Evolutionary conservation across 2,113 vertebrate genomes (phyloP), one percentile per base, ranked within the genome.

Genomic region (Falco punctatus): DNA sequence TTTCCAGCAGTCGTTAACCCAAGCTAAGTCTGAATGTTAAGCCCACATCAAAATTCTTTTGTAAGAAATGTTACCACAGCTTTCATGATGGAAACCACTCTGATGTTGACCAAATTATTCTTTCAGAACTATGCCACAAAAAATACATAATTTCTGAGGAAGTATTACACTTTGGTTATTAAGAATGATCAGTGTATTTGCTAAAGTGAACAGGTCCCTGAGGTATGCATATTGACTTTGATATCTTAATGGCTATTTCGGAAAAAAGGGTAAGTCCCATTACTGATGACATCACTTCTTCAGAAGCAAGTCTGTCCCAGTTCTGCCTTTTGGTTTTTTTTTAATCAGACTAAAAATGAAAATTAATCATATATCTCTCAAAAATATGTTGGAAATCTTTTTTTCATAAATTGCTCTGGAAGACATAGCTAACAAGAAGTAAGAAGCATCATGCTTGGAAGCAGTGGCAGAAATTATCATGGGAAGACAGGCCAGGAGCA

Each of bases 141-240:
- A 55, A 49, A 27, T 7, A 35, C 1, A 18, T 17, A 52, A n/a
- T 82, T 78, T 51, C 17, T 48, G 18, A 58, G 13, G 38, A 62
- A 80, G 38, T 52, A 69, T 20, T 80, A 5, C 7, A 33, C 15
- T 71, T 14, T 33, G 19, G 8, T 81, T 7, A 24, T 49, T 32
- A 81, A 66, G 64, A 58, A 72, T 28, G 9, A 44, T 49, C 24
- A 16, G 23, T 24, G 21, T 14, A 23, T 66, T 67, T 64, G 11
- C 15, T 71, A 48, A 46, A 81, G 33, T 0, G 0, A 84, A 4
- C 2, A 22, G 12, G 12, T 48, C 30, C 8, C 35, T 40, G 27
- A 73, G 14, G 38, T 9, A 19, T 11, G 21, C 23, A 10, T 30
- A 16, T 7, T 83, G 40, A 40, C 40, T 80, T 88, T 72, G 22